phyloP scores from a whole-genome alignment of 2,113 vertebrate species.

The Catharus bicknelli region DNA sequence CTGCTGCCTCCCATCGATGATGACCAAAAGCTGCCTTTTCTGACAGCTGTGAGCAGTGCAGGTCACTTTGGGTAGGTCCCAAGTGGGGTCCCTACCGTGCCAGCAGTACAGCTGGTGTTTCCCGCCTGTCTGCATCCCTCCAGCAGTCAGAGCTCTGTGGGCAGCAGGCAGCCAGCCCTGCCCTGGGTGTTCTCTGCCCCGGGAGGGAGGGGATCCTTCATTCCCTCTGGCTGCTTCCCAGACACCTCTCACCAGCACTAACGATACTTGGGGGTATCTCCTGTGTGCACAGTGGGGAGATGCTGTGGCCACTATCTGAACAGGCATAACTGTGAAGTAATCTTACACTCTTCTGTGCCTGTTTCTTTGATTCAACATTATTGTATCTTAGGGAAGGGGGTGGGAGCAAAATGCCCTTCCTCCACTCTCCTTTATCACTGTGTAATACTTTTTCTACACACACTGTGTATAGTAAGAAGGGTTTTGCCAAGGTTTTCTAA shows the following conservation, averaged over 20 bases:
- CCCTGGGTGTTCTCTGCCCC: background rate
- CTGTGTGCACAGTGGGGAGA: background rate
- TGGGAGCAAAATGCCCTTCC: background rate
- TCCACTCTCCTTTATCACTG: slow-evolving; percentile 21
- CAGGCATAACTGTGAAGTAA: slow-evolving; percentile 43
- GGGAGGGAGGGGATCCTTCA: background rate
- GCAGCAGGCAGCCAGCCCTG: background rate
- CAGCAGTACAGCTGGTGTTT: fast-evolving
- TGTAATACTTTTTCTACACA: slow-evolving; percentile 42
- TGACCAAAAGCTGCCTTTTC: background rate
- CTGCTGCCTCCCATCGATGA: background rate
- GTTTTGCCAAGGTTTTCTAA: slow-evolving; percentile 40
- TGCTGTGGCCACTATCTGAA: background rate
- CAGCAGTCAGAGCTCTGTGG: background rate
- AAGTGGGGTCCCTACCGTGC: fast-evolving
- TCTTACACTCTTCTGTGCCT: slow-evolving; percentile 56
- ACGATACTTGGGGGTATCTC: background rate
- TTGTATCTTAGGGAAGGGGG: slow-evolving; percentile 12
- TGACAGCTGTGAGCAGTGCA: fast-evolving
- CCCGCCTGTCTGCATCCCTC: background rate
- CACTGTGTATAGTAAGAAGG: slow-evolving; percentile 23
- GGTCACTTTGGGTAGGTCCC: background rate
- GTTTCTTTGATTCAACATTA: slow-evolving; percentile 45
- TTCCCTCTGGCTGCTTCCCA: background rate
- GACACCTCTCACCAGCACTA: background rate